Evolutionary conservation across 2,113 vertebrate genomes (phyloP), one percentile per base, ranked within the genome.

Genomic region (Laterallus jamaicensis): DNA sequence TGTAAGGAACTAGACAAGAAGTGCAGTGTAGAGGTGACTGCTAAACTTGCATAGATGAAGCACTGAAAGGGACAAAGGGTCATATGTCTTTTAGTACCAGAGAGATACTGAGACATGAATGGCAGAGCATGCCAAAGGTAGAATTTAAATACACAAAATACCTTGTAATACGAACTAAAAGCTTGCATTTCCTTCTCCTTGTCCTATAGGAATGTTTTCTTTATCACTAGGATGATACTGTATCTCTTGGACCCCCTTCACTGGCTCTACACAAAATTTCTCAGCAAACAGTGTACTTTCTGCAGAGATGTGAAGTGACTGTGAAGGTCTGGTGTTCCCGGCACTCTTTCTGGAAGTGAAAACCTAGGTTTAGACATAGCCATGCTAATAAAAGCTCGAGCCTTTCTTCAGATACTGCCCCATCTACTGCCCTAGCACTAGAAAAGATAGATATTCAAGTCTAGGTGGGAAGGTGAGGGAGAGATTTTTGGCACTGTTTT

Each of bases 311-410:
- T 39, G 13, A 83, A 75, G 11, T 8, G 8, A 39, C 8, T 39
- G 9, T 39, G 67, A 49, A 71, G 13, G 8, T 52, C 42, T 24
- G 58, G 11, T 9, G 12, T 52, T 93, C 25, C 15, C 35, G 18
- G 2, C 3, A 16, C 6, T 54, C 19, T 32, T 60, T 11, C 56
- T 62, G 35, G 11, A 82, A 81, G 5, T 55, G 17, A 63, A 67
- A 89, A 83, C 14, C 5, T 31, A 35, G 20, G 17, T 11, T 39
- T 76, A 35, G 21, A 49, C 12, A 40, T 14, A 58, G 14, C 3
- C 31, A 7, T 28, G 16, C 5, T 60, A 85, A 52, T 44, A 55
- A 86, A 81, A 80, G 2, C 49, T 86, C 0, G 0, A 82, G 26
- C 26, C 39, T 59, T 82, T 14, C 15, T 22, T 56, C 25, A 54